Percentiles rank a stretch among this genome's conserved stretches.
These are phyloP conservation scores for Sebastes vulpes DNA, from an alignment of 2,797 vertebrate species.

Conservation along the genomic window DNA sequence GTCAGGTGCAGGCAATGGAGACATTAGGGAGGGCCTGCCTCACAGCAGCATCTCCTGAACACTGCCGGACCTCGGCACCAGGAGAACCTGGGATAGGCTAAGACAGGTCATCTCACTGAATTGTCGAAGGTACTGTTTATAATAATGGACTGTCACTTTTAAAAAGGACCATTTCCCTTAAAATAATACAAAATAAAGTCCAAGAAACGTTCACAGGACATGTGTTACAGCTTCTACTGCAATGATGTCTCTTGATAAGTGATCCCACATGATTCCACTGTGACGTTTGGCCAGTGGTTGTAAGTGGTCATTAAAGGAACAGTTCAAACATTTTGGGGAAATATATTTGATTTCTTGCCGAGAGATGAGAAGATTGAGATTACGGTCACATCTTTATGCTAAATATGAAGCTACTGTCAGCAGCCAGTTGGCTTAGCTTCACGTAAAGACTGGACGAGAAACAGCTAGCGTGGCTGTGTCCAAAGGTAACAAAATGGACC, in stretches of 20 bases:
- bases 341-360: too few relatives aligned
- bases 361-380: background rate
- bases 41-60: slow-evolving; percentile 76
- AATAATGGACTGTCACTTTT: slow-evolving; percentile 15
- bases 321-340: too few relatives aligned
- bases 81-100: slow-evolving; percentile 41
- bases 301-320: background rate
- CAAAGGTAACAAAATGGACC: background rate
- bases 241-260: background rate
- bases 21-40: slow-evolving; percentile 81
- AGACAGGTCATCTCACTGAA: slow-evolving; percentile 48
- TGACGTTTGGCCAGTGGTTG: background rate
- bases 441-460: background rate
- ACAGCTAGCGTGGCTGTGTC: background rate
- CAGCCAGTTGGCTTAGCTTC: background rate
- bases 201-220: background rate
- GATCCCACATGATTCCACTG: background rate
- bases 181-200: background rate
- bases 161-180: background rate
- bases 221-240: background rate
- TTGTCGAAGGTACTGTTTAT: slow-evolving; percentile 35
- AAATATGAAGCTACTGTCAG: background rate
- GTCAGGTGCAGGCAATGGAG: slow-evolving; percentile 85
- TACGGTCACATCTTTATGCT: background rate
- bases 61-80: slow-evolving; percentile 60